Evolutionary conservation across 2,797 vertebrate genomes (phyloP).

Genomic region (Tenualosa ilisha): DNA sequence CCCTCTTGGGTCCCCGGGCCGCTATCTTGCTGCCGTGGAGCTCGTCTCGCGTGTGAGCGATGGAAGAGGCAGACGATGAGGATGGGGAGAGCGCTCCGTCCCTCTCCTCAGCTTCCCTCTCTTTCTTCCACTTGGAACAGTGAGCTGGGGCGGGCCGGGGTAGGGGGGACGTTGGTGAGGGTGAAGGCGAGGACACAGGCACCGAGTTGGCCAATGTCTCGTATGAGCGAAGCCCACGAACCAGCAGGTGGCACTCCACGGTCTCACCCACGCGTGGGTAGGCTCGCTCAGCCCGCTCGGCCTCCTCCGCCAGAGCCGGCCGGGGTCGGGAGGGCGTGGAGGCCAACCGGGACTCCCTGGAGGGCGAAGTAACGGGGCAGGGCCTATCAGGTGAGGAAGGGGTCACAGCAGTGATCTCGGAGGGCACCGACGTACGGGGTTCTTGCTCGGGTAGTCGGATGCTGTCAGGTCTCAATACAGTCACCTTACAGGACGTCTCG

Average conservation of each 20-base stretch:
- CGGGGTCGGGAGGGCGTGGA: conserved; percentile 62
- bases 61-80: not conserved
- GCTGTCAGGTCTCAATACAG: not conserved
- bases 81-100: conserved; percentile 41
- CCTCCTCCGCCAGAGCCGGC: conserved; percentile 57
- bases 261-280: conserved; percentile 72
- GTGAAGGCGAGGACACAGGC: not conserved
- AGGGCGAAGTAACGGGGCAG: conserved; percentile 32
- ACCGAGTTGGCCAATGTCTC: conserved; percentile 53
- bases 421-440: conserved; percentile 49
- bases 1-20: conserved; percentile 67
- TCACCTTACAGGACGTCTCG: conserved; percentile 1
- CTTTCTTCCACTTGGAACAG: conserved; percentile 84
- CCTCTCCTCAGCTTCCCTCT: conserved; percentile 67
- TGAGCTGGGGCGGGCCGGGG: conserved; percentile 69
- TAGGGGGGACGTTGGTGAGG: conserved; percentile 53
- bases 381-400: not conserved
- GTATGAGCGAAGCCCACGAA: conserved; percentile 77
- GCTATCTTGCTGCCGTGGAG: conserved; percentile 58
- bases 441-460: conserved; percentile 47
- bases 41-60: conserved; percentile 63
- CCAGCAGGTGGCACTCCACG: conserved; percentile 79
- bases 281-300: conserved; percentile 31
- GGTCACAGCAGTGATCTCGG: conserved; percentile 31
- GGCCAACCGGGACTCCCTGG: conserved; percentile 56